These are phyloP conservation scores for Listronotus bonariensis DNA, from an alignment of 1,140 invertebrate species.

Conservation along the genomic window DNA sequence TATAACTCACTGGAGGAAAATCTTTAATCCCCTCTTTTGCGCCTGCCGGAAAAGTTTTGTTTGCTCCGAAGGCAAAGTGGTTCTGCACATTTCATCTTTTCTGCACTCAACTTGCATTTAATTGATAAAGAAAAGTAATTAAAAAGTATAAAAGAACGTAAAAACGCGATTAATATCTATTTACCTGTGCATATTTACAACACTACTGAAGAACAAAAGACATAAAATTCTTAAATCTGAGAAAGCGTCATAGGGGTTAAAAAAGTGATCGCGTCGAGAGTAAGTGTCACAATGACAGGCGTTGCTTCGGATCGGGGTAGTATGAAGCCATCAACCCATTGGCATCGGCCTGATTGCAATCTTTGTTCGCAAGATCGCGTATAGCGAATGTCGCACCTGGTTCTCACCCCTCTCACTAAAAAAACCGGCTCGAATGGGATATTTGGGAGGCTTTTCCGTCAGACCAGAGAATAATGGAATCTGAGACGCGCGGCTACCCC, in stretches of 20 bases:
- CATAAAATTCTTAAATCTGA: neutral
- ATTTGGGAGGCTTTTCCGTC: slow-evolving; percentile 47
- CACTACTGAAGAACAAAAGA: neutral
- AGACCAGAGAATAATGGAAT: slow-evolving; percentile 51
- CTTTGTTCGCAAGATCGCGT: slow-evolving; percentile 49
- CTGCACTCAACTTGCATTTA: too few species aligned
- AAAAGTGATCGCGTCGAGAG: slow-evolving; percentile 22
- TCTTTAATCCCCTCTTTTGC: too few species aligned
- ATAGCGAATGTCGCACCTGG: slow-evolving; percentile 48
- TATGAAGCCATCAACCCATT: slow-evolving; percentile 35
- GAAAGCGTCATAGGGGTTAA: slow-evolving; percentile 5
- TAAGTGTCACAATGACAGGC: slow-evolving; percentile 34
- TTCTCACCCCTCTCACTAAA: slow-evolving; percentile 48
- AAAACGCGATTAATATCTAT: neutral
- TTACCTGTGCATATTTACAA: neutral
- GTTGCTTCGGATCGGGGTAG: slow-evolving; percentile 5
- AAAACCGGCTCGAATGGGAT: slow-evolving; percentile 50
- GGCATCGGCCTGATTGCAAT: slow-evolving; percentile 45
- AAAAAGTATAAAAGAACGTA: too few species aligned
- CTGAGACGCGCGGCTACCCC: slow-evolving; percentile 50
- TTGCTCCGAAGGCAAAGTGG: too few species aligned
- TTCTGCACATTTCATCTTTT: too few species aligned
- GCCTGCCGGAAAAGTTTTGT: too few species aligned
- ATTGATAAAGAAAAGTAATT: too few species aligned
- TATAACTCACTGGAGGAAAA: too few species aligned